These are phyloP conservation scores for Bellardia bayeri DNA, from an alignment of 2,888 invertebrate genomes.

Conservation along the genomic window DNA sequence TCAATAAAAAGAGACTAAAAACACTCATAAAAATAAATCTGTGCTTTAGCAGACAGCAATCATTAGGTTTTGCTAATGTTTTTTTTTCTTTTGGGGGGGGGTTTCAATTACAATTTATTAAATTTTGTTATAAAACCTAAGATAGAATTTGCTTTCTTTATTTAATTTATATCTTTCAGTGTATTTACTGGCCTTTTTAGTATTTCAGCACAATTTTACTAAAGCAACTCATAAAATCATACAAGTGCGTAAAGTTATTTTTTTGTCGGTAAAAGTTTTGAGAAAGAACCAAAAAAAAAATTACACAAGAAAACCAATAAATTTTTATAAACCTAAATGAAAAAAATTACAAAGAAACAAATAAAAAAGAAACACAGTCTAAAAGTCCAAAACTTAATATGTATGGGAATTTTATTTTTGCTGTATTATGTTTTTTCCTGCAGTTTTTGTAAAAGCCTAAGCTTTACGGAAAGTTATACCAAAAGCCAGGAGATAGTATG, in stretches of 20 bases:
- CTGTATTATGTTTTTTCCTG: not conserved
- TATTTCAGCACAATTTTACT: not conserved
- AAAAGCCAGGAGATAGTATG: not conserved
- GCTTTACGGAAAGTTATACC: not conserved
- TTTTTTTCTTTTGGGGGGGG: too few relatives aligned
- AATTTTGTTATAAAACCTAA: not conserved
- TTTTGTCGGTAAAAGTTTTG: conserved; percentile 28
- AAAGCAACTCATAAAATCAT: conserved; percentile 61
- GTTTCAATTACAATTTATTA: too few relatives aligned
- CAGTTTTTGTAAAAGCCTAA: not conserved
- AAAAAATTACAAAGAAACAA: not conserved
- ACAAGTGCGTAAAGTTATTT: conserved; percentile 65
- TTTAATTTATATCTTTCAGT: conserved; percentile 3
- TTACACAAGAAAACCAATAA: conserved; percentile 23
- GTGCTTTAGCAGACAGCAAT: not conserved
- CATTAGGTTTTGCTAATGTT: too few relatives aligned
- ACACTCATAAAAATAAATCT: conserved; percentile 11
- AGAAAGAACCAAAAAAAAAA: conserved; percentile 4
- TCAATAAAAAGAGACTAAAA: not conserved
- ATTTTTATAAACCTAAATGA: conserved; percentile 4
- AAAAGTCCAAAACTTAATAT: conserved; percentile 32
- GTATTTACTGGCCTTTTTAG: conserved; percentile 11
- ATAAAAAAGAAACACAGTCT: not conserved
- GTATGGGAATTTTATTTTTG: conserved; percentile 18
- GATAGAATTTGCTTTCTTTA: too few relatives aligned